phyloP scores from a whole-genome alignment of 2,888 invertebrate species.

The Colostygia pectinataria region DNA sequence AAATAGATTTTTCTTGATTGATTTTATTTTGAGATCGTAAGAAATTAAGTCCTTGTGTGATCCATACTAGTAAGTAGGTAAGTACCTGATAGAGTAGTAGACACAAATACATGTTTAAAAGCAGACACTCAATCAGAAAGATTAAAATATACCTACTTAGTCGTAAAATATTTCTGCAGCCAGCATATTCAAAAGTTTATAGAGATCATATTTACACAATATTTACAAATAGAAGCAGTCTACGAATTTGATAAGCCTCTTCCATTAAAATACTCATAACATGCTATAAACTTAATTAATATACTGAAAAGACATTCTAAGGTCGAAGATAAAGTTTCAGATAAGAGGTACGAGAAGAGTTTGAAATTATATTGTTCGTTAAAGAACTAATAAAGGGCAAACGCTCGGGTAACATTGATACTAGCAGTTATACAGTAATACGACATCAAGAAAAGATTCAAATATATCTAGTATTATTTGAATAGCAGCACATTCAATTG shows the following conservation, averaged over 20 bases:
- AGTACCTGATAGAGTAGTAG: too few species aligned
- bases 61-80: too few species aligned
- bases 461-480: constrained; percentile 16
- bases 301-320: constrained; percentile 26
- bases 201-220: constrained; percentile 46
- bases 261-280: constrained; percentile 44
- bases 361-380: background rate
- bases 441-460: constrained; percentile 19
- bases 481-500: constrained; percentile 3
- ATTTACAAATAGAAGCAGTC: constrained; percentile 60
- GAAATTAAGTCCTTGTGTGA: too few species aligned
- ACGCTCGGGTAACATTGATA: constrained; percentile 16
- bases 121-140: background rate
- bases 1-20: background rate
- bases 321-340: constrained; percentile 33
- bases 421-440: constrained; percentile 17
- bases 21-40: too few species aligned
- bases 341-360: constrained; percentile 14
- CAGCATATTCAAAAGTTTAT: constrained; percentile 24
- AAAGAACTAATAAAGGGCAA: constrained; percentile 11
- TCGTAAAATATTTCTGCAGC: constrained; percentile 17
- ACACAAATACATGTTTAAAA: background rate
- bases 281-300: constrained; percentile 18
- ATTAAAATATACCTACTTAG: background rate
- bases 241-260: constrained; percentile 55